Conservation (phyloP, 2,888 invertebrate genomes). For the Amaurobius ferox region DNA sequence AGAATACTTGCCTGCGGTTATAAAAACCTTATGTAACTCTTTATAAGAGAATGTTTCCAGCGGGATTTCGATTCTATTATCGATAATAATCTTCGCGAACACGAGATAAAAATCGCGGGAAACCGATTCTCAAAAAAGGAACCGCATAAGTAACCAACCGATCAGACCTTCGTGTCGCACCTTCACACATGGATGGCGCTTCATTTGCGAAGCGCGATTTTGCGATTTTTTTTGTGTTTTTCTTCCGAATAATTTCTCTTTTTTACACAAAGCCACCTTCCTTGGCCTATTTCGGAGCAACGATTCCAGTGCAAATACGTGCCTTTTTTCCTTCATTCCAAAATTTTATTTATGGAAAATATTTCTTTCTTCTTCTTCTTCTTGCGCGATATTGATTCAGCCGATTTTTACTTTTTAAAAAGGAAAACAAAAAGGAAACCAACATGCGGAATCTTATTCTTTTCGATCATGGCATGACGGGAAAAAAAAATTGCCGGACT, state of each 20-base stretch:
- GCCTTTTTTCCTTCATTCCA: neutral
- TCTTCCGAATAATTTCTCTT: neutral
- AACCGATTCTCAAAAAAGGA: slow-evolving; percentile 15
- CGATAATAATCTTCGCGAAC: neutral
- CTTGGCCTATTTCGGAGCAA: slow-evolving; percentile 5
- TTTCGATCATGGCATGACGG: neutral
- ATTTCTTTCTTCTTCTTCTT: too few relatives aligned
- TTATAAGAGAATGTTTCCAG: too few relatives aligned
- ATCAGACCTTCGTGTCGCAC: slow-evolving; percentile 22
- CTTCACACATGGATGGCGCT: slow-evolving; percentile 39
- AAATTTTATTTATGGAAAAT: neutral
- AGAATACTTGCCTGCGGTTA: too few relatives aligned
- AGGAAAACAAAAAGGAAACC: too few relatives aligned
- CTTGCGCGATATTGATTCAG: neutral
- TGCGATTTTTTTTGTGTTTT: neutral
- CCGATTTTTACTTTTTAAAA: neutral
- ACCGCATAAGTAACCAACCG: slow-evolving; percentile 28
- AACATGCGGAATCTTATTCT: neutral
- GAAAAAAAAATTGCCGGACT: too few relatives aligned
- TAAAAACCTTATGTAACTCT: slow-evolving; percentile 7
- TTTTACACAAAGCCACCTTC: neutral
- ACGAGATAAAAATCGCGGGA: neutral
- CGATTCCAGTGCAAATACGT: neutral
- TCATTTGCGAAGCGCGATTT: neutral
- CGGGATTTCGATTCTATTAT: too few relatives aligned